Evolutionary conservation across 2,113 vertebrate species (phyloP), one percentile per base, ranked within the genome.

Genomic region (Urocynchramus pylzowi): DNA sequence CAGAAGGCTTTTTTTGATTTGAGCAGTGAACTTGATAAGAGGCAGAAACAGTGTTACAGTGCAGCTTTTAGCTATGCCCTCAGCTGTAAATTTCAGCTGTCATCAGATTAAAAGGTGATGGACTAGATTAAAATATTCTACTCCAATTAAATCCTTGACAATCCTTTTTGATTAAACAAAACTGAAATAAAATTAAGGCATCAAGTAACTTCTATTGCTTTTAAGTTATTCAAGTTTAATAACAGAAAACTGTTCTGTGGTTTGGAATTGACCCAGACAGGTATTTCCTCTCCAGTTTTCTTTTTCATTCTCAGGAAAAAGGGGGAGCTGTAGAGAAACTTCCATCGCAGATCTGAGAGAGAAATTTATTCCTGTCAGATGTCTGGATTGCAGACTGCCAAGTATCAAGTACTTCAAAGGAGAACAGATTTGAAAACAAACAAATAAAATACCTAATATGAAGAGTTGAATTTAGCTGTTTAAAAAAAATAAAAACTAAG

Each of bases 211-310:
- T 50, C 14, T 53, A 37, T 30, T 90, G 26, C 65, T 79, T 95
- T 91, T 69, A 96, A 93, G 53, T 64, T 88, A 77, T 27, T 45
- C 19, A 81, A 42, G 28, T 68, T 89, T 73, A 85, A 39, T 76
- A 85, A 73, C 23, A 76, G 39, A 71, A 90, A 85, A 73, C 30
- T 65, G 19, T 65, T 85, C 53, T 84, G 49, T 83, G 30, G 18
- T 84, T 93, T 96, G 90, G 67, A 88, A 88, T 64, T 75, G 35
- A 77, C 68, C 75, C 54, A 94, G 75, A 88, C 50, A 75, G 68
- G n/a, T 92, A 94, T 81, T 94, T 96, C 71, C 83, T 96, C 39
- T 75, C 49, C 31, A 81, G 44, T 88, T 86, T 85, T 88, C 71
- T 78, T 35, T 70, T 91, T 80, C 68, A 59, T 41, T 87, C 60